Evolutionary conservation across 2,113 vertebrate species (phyloP).

Genomic region (Alethe diademata): DNA sequence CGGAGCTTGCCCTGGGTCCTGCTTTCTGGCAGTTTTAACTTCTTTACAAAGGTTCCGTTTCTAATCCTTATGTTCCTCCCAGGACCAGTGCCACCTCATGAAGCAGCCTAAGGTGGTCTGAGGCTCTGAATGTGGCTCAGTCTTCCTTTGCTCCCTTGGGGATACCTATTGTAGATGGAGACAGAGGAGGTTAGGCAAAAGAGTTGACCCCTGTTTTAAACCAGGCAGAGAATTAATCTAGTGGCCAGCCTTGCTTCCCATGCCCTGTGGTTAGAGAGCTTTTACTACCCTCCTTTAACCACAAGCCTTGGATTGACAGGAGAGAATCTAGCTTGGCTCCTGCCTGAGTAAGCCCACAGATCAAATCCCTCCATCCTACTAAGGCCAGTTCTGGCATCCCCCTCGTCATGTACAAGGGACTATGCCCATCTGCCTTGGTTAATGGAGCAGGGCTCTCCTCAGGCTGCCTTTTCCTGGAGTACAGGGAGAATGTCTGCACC

Average conservation of each 20-base stretch:
- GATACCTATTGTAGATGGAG: background rate
- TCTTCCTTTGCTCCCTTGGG: background rate
- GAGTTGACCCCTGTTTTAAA: background rate
- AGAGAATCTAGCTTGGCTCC: background rate
- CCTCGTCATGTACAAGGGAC: background rate
- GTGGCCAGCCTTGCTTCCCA: background rate
- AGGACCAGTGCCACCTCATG: background rate
- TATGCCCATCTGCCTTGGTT: background rate
- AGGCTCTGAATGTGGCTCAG: background rate
- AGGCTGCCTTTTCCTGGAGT: background rate
- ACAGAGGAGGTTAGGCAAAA: background rate
- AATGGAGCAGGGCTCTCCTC: background rate
- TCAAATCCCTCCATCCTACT: background rate
- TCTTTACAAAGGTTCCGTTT: background rate
- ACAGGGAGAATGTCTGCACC: background rate
- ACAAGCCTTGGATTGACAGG: background rate
- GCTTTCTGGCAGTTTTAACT: background rate
- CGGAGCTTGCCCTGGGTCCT: background rate
- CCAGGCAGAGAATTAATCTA: rapidly evolving
- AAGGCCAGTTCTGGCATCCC: background rate
- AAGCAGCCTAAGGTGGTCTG: background rate
- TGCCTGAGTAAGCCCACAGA: background rate
- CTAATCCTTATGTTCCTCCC: background rate
- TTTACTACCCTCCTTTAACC: background rate
- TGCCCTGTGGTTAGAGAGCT: background rate